These are phyloP conservation scores for Saguinus imperator DNA, from an alignment of 2,113 vertebrate species.

Conservation along the genomic window DNA sequence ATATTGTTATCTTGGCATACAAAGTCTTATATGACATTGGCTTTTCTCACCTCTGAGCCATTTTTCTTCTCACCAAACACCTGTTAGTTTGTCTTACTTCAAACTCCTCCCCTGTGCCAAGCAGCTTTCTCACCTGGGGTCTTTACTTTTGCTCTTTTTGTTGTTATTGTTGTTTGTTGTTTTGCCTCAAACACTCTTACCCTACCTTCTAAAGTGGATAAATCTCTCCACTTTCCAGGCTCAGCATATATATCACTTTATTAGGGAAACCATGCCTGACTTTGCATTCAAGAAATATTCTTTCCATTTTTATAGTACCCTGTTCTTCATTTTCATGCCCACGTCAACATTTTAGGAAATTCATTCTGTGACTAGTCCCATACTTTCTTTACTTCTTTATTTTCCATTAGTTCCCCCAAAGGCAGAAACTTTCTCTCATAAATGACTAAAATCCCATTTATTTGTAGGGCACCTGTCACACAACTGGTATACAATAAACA, in stretches of 20 bases:
- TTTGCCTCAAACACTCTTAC: not conserved
- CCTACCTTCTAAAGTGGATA: not conserved
- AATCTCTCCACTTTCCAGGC: not conserved
- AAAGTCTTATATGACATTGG: not conserved
- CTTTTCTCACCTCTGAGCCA: not conserved
- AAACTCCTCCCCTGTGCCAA: not conserved
- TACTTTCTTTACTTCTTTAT: not conserved
- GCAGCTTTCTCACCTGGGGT: not conserved
- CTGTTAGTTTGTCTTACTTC: not conserved
- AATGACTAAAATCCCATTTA: not conserved
- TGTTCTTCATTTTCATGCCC: not conserved
- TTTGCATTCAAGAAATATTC: not conserved
- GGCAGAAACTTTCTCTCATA: not conserved
- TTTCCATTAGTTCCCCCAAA: not conserved
- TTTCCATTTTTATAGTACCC: not conserved
- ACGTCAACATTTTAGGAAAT: not conserved
- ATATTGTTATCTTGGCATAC: not conserved
- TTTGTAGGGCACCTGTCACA: not conserved
- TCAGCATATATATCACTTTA: not conserved
- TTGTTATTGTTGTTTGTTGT: not conserved
- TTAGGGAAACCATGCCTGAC: not conserved
- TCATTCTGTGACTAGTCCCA: not conserved
- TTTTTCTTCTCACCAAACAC: not conserved
- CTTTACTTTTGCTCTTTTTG: not conserved
- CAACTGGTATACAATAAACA: not conserved